A percentile compares a stretch with the other conserved stretches of the same genome.
phyloP scores from a whole-genome alignment of 2,888 invertebrate species.

The Halictus quadricinctus region DNA sequence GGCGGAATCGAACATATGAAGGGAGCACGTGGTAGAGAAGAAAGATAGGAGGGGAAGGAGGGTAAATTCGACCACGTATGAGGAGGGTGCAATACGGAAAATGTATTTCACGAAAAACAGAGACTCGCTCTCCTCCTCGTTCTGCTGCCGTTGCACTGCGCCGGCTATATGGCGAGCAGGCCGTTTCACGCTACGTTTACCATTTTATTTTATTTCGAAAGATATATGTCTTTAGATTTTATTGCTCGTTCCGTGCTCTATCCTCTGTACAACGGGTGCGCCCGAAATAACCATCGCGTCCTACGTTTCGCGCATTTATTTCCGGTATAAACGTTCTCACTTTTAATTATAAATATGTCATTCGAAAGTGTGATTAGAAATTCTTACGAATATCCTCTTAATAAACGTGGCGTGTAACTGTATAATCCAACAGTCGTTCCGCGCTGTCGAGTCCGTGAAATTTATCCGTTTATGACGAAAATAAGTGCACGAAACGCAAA shows the following conservation, averaged over 20 bases:
- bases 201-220: conserved; percentile 78
- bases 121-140: conserved; percentile 43
- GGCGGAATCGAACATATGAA: conserved; percentile 33
- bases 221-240: conserved; percentile 76
- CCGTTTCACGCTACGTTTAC: conserved; percentile 79
- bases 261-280: conserved; percentile 39
- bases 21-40: conserved; percentile 25
- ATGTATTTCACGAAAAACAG: conserved; percentile 67
- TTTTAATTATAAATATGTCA: not conserved
- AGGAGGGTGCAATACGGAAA: conserved; percentile 52
- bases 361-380: not conserved
- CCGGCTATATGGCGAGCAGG: conserved; percentile 63
- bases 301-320: conserved; percentile 37
- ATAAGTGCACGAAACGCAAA: not conserved
- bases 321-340: conserved; percentile 20
- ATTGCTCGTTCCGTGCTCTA: conserved; percentile 61
- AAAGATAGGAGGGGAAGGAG: conserved; percentile 29
- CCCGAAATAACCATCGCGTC: conserved; percentile 27
- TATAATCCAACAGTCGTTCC: not conserved
- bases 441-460: not conserved
- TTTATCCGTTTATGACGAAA: not conserved
- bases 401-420: not conserved
- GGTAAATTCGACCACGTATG: conserved; percentile 54
- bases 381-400: not conserved
- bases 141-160: conserved; percentile 64